phyloP scores from a whole-genome alignment of 2,113 vertebrate species.

The Colossoma macropomum region DNA sequence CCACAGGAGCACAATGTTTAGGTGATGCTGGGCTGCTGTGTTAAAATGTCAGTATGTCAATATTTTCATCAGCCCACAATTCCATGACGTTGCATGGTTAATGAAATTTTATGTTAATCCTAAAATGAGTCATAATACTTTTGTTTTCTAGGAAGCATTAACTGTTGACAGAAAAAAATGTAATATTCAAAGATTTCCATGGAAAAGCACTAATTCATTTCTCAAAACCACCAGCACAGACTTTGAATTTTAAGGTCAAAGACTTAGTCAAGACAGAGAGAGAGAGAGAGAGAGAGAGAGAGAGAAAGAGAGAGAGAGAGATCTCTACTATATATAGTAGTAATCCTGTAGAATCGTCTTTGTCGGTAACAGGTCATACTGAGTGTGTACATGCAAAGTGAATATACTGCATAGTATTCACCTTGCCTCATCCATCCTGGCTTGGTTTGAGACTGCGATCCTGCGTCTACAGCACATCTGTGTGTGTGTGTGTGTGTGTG shows the following conservation, averaged over 20 bases:
- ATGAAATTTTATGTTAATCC: slow-evolving; percentile 1
- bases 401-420: not conserved
- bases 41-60: too few relatives aligned
- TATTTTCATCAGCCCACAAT: too few relatives aligned
- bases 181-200: not conserved
- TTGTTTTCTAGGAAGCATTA: not conserved
- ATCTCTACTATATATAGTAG: not conserved
- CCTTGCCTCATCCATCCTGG: slow-evolving; percentile 3
- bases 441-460: slow-evolving; percentile 11
- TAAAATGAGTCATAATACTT: not conserved
- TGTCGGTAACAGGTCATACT: not conserved
- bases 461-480: slow-evolving; percentile 31
- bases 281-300: not conserved
- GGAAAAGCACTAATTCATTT: not conserved
- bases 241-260: too few relatives aligned
- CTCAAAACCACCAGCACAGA: not conserved
- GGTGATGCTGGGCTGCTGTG: too few relatives aligned
- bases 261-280: not conserved
- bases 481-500: slow-evolving; percentile 10
- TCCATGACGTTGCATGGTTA: not conserved
- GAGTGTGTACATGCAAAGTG: not conserved
- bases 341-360: not conserved
- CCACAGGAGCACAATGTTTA: too few relatives aligned
- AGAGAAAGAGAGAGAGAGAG: not conserved
- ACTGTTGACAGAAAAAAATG: not conserved